Evolutionary conservation across 2,888 invertebrate species (phyloP).

Genomic region (Monochamus alternatus): DNA sequence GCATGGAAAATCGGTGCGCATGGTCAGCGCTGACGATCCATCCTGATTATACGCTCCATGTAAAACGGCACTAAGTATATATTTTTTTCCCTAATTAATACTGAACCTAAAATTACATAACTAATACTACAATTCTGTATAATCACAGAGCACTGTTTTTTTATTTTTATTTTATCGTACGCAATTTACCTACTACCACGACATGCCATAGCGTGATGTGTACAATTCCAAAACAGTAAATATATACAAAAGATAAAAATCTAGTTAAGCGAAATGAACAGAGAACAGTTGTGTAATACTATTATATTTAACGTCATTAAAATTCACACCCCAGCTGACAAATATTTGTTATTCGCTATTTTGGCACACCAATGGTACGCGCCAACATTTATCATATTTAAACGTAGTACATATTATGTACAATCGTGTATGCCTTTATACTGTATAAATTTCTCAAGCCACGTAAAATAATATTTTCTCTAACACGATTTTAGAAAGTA

Average conservation of each 20-base stretch:
- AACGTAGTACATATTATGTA: neutral
- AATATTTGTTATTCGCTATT: neutral
- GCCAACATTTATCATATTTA: neutral
- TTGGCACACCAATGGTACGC: neutral
- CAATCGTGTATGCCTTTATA: no score
- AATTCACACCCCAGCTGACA: constrained; percentile 11
- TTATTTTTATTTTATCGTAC: constrained; percentile 11
- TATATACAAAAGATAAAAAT: constrained; percentile 31
- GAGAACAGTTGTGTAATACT: constrained; percentile 20
- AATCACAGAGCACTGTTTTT: constrained; percentile 14
- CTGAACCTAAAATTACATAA: constrained; percentile 6
- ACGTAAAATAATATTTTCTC: no score
- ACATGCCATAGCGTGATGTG: constrained; percentile 31
- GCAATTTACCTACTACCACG: constrained; percentile 13
- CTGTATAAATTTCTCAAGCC: no score
- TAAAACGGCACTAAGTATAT: no score
- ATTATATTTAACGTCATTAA: constrained; percentile 16
- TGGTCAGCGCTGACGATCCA: no score
- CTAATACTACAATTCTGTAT: constrained; percentile 26
- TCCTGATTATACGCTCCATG: no score
- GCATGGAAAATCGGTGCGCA: no score
- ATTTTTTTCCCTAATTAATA: no score
- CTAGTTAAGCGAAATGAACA: constrained; percentile 29
- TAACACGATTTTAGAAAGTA: no score
- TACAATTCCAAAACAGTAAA: constrained; percentile 31